These are phyloP conservation scores for Torymus auratus DNA, from an alignment of 2,888 invertebrate genomes.

Conservation along the genomic window DNA sequence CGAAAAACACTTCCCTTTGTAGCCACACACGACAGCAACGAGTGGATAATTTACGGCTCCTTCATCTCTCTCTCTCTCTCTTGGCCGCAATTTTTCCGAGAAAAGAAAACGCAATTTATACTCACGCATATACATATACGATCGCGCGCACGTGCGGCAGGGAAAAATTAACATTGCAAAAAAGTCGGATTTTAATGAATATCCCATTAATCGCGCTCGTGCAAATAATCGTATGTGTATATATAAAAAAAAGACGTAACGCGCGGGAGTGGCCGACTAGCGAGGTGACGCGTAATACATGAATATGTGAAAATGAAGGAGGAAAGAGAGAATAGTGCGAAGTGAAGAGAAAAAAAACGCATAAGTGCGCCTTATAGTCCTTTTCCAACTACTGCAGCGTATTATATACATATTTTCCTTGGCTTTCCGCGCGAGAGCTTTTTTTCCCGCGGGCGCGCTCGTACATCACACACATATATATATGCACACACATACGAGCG, in stretches of 20 bases:
- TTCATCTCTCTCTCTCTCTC: background rate
- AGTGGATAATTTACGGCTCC: background rate
- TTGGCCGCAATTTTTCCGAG: constrained; percentile 35
- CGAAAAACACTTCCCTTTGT: constrained; percentile 28
- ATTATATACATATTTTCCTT: too few relatives aligned
- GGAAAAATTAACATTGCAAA: constrained; percentile 53
- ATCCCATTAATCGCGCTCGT: constrained; percentile 49
- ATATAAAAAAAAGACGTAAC: constrained; percentile 16
- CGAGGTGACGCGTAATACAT: constrained; percentile 14
- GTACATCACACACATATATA: constrained; percentile 17
- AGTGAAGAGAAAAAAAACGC: background rate
- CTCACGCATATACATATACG: background rate
- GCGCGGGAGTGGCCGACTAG: background rate
- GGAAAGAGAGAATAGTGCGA: background rate
- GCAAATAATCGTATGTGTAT: background rate
- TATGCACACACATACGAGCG: background rate
- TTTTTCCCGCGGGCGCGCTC: background rate
- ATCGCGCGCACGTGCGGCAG: background rate
- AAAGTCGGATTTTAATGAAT: constrained; percentile 45
- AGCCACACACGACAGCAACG: background rate
- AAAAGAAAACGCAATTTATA: constrained; percentile 47
- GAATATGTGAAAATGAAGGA: background rate
- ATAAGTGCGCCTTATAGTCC: too few relatives aligned
- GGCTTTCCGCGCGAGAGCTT: too few relatives aligned
- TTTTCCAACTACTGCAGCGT: too few relatives aligned